These are phyloP conservation scores for Latrodectus geometricus DNA, from an alignment of 1,140 invertebrate genomes.

Conservation along the genomic window DNA sequence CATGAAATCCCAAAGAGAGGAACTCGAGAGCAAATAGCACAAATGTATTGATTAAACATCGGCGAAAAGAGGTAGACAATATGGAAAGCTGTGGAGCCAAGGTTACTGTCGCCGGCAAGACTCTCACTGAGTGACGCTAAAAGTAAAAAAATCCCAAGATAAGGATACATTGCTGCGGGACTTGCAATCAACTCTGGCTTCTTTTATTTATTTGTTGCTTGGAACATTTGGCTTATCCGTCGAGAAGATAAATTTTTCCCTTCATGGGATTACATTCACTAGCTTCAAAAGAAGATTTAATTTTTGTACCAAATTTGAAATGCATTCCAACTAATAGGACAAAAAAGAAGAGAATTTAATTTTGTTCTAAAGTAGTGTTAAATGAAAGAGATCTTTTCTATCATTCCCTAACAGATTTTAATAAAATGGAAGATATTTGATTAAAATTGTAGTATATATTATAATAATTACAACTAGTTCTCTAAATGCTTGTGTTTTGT, in stretches of 20 bases:
- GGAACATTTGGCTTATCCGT: neutral
- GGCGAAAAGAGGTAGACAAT: slow-evolving; percentile 54
- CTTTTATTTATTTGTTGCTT: slow-evolving; percentile 12
- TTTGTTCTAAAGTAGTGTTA: neutral
- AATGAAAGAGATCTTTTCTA: neutral
- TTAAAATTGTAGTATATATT: too few species aligned
- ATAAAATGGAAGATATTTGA: too few species aligned
- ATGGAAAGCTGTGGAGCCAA: slow-evolving; percentile 55
- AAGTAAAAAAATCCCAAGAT: slow-evolving; percentile 28
- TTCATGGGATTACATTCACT: neutral
- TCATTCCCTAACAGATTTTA: too few species aligned
- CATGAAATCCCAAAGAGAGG: slow-evolving; percentile 51
- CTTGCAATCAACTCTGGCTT: slow-evolving; percentile 29
- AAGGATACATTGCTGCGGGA: slow-evolving; percentile 26
- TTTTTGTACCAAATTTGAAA: neutral
- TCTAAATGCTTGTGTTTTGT: too few species aligned
- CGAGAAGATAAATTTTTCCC: neutral
- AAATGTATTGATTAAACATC: neutral
- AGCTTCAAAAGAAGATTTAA: neutral
- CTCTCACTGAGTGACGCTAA: neutral
- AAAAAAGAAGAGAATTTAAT: neutral
- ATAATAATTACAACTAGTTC: too few species aligned
- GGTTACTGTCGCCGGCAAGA: slow-evolving; percentile 39
- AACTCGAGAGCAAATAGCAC: slow-evolving; percentile 58
- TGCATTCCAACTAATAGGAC: neutral